phyloP scores from a whole-genome alignment of 1,140 invertebrate genomes.

The Ceratina australensis region DNA sequence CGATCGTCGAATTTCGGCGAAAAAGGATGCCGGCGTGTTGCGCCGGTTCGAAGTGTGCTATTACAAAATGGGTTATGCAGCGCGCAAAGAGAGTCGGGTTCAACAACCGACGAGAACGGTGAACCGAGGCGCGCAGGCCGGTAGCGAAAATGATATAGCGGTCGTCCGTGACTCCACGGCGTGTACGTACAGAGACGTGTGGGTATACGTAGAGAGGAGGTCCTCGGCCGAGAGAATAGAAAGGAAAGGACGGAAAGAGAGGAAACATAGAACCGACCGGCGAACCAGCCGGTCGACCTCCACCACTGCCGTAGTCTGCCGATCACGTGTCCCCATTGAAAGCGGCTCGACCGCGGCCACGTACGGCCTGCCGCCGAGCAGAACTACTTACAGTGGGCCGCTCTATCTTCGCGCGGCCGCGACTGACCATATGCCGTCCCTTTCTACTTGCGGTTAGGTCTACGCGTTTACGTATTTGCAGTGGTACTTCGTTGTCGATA shows the following conservation, averaged over 20 bases:
- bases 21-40: constrained; percentile 51
- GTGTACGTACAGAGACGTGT: constrained; percentile 27
- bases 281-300: constrained; percentile 49
- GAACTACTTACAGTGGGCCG: constrained; percentile 62
- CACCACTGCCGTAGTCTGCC: constrained; percentile 59
- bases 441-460: constrained; percentile 67
- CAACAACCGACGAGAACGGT: constrained; percentile 73
- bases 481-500: no score
- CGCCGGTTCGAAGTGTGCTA: constrained; percentile 76
- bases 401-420: constrained; percentile 18
- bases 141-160: constrained; percentile 77
- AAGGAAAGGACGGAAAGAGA: constrained; percentile 32
- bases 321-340: constrained; percentile 73
- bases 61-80: constrained; percentile 80
- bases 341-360: constrained; percentile 60
- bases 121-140: constrained; percentile 67
- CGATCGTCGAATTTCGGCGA: constrained; percentile 42
- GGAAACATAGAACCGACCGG: not conserved
- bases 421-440: constrained; percentile 53
- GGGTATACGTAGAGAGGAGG: constrained; percentile 37
- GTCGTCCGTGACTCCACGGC: constrained; percentile 69
- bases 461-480: no score
- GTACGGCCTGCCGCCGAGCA: constrained; percentile 70
- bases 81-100: constrained; percentile 75
- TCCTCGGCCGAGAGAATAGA: constrained; percentile 42